Evolutionary conservation across 2,797 vertebrate genomes (phyloP).

Genomic region (Acipenser oxyrinchus): DNA sequence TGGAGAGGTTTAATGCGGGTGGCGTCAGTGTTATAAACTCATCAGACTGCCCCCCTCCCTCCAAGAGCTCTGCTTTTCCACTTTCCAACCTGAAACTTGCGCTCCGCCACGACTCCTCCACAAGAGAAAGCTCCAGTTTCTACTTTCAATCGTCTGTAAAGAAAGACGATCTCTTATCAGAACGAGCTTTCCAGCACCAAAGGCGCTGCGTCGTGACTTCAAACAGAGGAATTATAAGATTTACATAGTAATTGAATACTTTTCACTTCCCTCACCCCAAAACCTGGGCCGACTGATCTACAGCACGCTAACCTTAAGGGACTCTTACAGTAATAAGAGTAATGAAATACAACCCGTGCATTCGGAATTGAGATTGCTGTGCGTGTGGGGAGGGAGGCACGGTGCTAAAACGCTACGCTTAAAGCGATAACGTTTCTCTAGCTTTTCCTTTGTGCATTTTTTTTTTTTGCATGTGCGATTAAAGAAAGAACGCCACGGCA

Average conservation of each 20-base stretch:
- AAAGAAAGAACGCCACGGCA: too few relatives aligned
- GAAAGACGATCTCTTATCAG: not conserved
- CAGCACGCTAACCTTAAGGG: not conserved
- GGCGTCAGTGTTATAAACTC: too few relatives aligned
- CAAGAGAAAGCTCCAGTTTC: too few relatives aligned
- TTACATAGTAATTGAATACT: conserved; percentile 8
- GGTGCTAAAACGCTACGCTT: too few relatives aligned
- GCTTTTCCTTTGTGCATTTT: too few relatives aligned
- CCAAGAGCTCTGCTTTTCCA: conserved; percentile 26
- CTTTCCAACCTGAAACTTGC: conserved; percentile 24
- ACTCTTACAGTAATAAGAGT: not conserved
- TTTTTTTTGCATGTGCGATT: too few relatives aligned
- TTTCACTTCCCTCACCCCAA: not conserved
- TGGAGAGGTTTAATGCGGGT: too few relatives aligned
- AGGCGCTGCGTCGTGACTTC: not conserved
- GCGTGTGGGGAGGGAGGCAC: too few relatives aligned
- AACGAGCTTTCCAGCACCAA: not conserved
- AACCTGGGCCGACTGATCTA: not conserved
- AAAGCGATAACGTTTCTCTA: too few relatives aligned
- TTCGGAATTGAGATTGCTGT: not conserved
- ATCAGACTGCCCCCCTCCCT: not conserved
- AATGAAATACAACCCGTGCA: not conserved
- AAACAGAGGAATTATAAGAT: not conserved
- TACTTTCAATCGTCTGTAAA: too few relatives aligned
- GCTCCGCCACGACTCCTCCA: not conserved